Evolutionary conservation across 2,797 vertebrate genomes (phyloP), one percentile per base, ranked within the genome.

Genomic region (Synanceia verrucosa): DNA sequence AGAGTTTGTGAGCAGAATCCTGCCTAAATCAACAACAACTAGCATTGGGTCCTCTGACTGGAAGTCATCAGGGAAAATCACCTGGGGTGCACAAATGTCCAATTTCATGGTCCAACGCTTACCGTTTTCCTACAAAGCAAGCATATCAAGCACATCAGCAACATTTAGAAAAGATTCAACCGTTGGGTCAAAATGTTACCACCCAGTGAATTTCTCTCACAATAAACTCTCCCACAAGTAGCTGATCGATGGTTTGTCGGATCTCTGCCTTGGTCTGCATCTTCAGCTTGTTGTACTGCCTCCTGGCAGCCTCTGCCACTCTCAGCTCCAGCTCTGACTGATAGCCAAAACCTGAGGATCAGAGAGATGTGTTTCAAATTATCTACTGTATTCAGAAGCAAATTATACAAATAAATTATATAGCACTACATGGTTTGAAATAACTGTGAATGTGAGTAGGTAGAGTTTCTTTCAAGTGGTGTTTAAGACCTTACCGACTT

Each of bases 201-300:
- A 9, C 48, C 6, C 31, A 53, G 37, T 16, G 13, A 39, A 51
- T 9, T 9, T 7, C 36, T 89, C 97, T 97, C 93, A 99, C 98
- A 89, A 99, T 99, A 86, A 99, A 99, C 80, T 99, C 98, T 80
- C 98, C 98, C 44, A 98, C 95, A 0, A 99, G 94, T 5, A 99
- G 93, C 31, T 98, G 97, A 74, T 99, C 98, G 0, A 99, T 96
- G 0, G 97, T 99, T 84, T 99, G 98, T 46, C 98, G 93, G 83
- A 99, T 99, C 90, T 99, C 98, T 7, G 97, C 96, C 82, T 99
- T 99, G 3, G 98, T 99, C 87, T 99, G 98, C 94, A 99, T 98
- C 89, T 99, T 99, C 83, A 99, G 93, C 79, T 96, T 99, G 92
- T 98, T 98, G 88, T 99, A 99, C 24, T 99, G 97, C 81, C 95